These are phyloP conservation scores for Heliconius hermathena DNA, from an alignment of 1,140 invertebrate genomes.

Conservation along the genomic window DNA sequence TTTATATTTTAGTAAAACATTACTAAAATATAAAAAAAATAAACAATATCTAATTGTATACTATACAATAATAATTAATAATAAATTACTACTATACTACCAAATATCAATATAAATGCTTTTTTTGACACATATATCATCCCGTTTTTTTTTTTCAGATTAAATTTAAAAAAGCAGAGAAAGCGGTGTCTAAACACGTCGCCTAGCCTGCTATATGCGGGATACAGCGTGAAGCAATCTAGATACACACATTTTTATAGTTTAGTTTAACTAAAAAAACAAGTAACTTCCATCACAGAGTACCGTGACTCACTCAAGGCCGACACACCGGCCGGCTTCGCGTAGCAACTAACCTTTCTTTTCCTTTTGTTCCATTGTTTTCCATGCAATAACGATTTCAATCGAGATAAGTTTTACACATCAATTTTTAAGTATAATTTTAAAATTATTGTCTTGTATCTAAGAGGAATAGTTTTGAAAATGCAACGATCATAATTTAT, in stretches of 20 bases:
- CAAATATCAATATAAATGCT: too few relatives aligned
- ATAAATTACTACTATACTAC: too few relatives aligned
- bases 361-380: constrained; percentile 48
- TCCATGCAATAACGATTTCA: constrained; percentile 38
- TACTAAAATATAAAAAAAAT: too few relatives aligned
- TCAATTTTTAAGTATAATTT: background rate
- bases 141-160: too few relatives aligned
- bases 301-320: constrained; percentile 51
- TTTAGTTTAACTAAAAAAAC: background rate
- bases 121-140: too few relatives aligned
- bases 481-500: background rate
- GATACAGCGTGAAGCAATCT: background rate
- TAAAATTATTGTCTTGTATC: constrained; percentile 14
- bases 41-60: too few relatives aligned
- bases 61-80: too few relatives aligned
- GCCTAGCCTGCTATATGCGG: background rate
- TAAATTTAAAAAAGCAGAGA: background rate
- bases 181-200: background rate
- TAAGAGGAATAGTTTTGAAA: background rate
- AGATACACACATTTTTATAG: background rate
- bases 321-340: constrained; percentile 65
- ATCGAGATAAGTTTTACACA: constrained; percentile 13
- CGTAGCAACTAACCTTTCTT: constrained; percentile 65
- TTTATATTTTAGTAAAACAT: too few relatives aligned
- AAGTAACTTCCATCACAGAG: background rate